These are phyloP conservation scores for Gobio gobio DNA, from an alignment of 2,113 vertebrate genomes.

Conservation along the genomic window DNA sequence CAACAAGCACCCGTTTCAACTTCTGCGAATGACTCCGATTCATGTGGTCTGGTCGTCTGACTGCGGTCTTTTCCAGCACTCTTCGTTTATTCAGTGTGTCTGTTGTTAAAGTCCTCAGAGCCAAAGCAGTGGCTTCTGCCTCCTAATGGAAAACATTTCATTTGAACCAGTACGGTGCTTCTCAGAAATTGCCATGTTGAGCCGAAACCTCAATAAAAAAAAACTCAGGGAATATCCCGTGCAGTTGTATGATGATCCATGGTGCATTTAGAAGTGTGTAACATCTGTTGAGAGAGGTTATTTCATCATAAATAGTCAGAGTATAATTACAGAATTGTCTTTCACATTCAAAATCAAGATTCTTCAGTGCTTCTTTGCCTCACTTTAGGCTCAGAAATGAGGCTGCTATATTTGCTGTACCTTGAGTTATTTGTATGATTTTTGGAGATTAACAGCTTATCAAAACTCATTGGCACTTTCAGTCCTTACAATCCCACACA, in stretches of 20 bases:
- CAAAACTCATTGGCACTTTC: neutral
- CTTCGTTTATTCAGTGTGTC: slow-evolving; percentile 50
- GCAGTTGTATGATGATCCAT: neutral
- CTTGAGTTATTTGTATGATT: neutral
- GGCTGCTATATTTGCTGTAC: neutral
- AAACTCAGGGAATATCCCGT: neutral
- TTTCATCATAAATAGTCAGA: neutral
- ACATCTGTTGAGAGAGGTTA: neutral
- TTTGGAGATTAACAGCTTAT: neutral
- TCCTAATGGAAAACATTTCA: slow-evolving; percentile 51
- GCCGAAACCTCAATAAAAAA: neutral
- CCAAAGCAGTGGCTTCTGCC: slow-evolving; percentile 44
- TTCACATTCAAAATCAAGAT: neutral
- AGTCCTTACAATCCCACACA: neutral
- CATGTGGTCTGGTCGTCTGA: slow-evolving; percentile 51
- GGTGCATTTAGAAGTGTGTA: neutral
- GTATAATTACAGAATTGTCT: neutral
- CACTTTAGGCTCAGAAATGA: neutral
- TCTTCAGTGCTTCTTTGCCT: neutral
- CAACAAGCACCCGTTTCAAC: slow-evolving; percentile 28
- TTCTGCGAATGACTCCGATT: slow-evolving; percentile 37
- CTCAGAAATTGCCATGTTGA: slow-evolving; percentile 24
- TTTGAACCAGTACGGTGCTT: slow-evolving; percentile 2
- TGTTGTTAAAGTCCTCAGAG: slow-evolving; percentile 45
- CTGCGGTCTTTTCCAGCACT: slow-evolving; percentile 37